Conservation (phyloP, 2,888 invertebrate genomes). For the Furcula furcula region DNA sequence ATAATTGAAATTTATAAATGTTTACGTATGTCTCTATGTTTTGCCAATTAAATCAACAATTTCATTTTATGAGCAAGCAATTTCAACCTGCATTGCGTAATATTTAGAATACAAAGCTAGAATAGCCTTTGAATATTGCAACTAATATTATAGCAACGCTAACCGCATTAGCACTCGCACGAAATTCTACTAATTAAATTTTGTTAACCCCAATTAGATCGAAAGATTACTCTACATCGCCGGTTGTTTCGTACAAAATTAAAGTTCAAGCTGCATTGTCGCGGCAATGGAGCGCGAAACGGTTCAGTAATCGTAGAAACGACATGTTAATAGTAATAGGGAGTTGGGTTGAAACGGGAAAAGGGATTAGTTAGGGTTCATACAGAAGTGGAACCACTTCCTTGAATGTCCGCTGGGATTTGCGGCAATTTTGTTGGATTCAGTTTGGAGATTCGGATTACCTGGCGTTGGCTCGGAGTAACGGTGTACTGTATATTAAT, state of each 20-base stretch:
- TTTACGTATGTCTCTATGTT: too few relatives aligned
- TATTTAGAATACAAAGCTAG: too few relatives aligned
- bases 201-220: slow-evolving; percentile 23
- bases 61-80: too few relatives aligned
- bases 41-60: too few relatives aligned
- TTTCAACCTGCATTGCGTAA: too few relatives aligned
- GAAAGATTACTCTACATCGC: slow-evolving; percentile 12
- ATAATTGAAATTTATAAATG: too few relatives aligned
- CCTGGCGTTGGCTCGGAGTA: neutral
- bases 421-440: neutral
- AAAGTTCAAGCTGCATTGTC: slow-evolving; percentile 8
- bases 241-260: slow-evolving; percentile 8
- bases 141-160: slow-evolving; percentile 21
- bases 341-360: slow-evolving; percentile 5
- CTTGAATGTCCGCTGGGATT: slow-evolving; percentile 9
- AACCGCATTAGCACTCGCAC: slow-evolving; percentile 21
- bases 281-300: slow-evolving; percentile 16
- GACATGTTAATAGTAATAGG: slow-evolving; percentile 15
- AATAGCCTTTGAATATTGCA: too few relatives aligned
- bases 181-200: slow-evolving; percentile 25
- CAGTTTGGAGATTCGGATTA: neutral
- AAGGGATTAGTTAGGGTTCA: slow-evolving; percentile 14
- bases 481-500: too few relatives aligned
- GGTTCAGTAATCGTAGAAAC: slow-evolving; percentile 10
- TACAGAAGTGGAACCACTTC: slow-evolving; percentile 6